phyloP scores from a whole-genome alignment of 2,888 invertebrate genomes.

The Cosmia pyralina region DNA sequence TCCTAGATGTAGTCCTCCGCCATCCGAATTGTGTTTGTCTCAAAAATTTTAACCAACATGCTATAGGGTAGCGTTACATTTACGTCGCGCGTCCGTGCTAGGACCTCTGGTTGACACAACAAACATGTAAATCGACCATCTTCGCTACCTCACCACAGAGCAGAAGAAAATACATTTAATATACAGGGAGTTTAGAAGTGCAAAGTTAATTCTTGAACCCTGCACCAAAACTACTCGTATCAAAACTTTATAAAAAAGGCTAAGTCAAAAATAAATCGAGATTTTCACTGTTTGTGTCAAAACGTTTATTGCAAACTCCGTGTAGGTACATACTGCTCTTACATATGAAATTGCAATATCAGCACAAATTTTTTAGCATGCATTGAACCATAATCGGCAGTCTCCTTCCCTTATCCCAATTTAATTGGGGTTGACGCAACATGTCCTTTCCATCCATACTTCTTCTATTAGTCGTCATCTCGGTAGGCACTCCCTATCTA shows the following conservation, averaged over 20 bases:
- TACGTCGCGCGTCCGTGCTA: not conserved
- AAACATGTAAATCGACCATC: slow-evolving; percentile 1
- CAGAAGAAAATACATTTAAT: no score
- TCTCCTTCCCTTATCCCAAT: no score
- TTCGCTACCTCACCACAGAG: not conserved
- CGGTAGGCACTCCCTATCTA: no score
- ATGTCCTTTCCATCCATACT: no score
- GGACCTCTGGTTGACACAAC: not conserved
- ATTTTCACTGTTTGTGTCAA: not conserved
- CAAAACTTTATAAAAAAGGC: not conserved
- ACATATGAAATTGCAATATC: not conserved
- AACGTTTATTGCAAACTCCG: not conserved
- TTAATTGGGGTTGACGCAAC: no score
- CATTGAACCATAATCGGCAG: no score
- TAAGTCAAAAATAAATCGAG: not conserved
- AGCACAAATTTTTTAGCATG: not conserved
- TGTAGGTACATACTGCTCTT: no score
- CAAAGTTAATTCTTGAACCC: not conserved
- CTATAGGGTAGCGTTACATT: not conserved
- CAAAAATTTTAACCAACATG: not conserved
- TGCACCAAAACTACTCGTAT: not conserved
- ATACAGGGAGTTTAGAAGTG: not conserved
- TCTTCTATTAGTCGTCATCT: no score
- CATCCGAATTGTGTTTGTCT: not conserved
- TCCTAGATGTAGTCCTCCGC: no score